Evolutionary conservation across 2,113 vertebrate genomes (phyloP).

Genomic region (Myrmophylax atrothorax): DNA sequence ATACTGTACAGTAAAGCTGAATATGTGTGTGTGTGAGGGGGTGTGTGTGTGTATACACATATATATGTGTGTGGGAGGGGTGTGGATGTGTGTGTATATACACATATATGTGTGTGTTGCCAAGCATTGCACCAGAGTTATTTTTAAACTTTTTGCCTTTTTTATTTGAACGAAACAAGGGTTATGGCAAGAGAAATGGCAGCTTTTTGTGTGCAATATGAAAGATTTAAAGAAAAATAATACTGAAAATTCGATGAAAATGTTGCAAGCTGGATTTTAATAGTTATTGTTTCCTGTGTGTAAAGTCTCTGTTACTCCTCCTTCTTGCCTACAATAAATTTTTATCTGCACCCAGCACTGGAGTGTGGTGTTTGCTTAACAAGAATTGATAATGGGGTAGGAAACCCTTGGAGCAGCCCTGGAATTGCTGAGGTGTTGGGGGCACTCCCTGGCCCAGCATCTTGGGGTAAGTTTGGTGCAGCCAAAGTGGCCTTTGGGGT

Average conservation of each 20-base stretch:
- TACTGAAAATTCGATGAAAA: neutral
- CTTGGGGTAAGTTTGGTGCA: neutral
- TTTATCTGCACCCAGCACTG: neutral
- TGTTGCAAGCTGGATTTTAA: neutral
- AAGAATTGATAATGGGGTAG: neutral
- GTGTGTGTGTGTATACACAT: neutral
- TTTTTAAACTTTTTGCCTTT: neutral
- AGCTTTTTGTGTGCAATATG: neutral
- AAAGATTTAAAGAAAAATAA: neutral
- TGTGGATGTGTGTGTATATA: too few species aligned
- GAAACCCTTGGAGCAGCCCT: neutral
- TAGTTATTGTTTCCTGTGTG: neutral
- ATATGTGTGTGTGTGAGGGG: neutral
- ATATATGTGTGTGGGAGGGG: too few species aligned
- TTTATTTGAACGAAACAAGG: neutral
- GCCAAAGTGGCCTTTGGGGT: neutral
- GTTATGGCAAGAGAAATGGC: neutral
- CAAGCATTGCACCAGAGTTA: neutral
- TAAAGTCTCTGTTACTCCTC: neutral
- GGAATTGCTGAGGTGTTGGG: neutral
- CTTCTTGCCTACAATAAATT: neutral
- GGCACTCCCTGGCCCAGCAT: too few species aligned
- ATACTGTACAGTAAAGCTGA: neutral
- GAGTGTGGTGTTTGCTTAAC: rapidly evolving
- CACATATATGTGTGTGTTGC: neutral